Percentiles rank a stretch among this genome's conserved stretches.
Conservation (phyloP, 2,797 vertebrate species). For the Aselliscus stoliczkanus region DNA sequence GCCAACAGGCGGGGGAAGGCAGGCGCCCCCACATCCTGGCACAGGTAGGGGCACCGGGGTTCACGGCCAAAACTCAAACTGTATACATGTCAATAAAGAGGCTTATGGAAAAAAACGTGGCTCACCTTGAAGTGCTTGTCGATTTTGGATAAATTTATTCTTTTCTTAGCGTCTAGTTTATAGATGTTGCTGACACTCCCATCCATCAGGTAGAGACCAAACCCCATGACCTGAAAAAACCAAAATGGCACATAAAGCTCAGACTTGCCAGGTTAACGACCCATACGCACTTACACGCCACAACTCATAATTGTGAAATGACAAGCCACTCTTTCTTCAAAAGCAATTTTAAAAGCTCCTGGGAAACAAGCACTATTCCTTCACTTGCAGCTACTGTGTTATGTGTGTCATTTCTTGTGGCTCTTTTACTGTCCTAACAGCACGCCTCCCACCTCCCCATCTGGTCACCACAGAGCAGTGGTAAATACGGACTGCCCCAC, state of each 20-base stretch:
- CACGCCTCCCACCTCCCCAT: not conserved
- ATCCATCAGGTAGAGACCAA: slow-evolving; percentile 97
- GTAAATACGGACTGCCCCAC: no score
- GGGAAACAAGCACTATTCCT: not conserved
- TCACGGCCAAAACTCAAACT: not conserved
- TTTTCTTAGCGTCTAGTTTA: slow-evolving; percentile 97
- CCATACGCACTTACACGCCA: not conserved
- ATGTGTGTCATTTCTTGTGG: accelerated
- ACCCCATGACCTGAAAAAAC: slow-evolving; percentile 94
- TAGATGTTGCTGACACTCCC: slow-evolving; percentile 98
- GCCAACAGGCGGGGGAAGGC: no score
- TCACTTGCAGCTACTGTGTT: not conserved
- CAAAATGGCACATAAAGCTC: not conserved
- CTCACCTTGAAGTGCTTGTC: slow-evolving; percentile 97
- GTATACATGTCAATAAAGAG: not conserved
- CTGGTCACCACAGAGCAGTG: not conserved
- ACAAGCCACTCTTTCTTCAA: not conserved
- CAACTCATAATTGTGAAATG: not conserved
- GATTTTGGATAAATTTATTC: slow-evolving; percentile 96
- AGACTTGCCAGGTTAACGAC: not conserved
- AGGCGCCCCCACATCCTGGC: not conserved
- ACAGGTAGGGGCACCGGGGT: accelerated
- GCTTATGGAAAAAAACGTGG: not conserved
- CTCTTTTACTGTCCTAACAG: not conserved
- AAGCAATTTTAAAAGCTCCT: not conserved